A percentile compares a stretch with the other conserved stretches of the same genome.
These are phyloP conservation scores for Lasaia peninsularis DNA, from an alignment of 1,140 invertebrate genomes.

Conservation along the genomic window DNA sequence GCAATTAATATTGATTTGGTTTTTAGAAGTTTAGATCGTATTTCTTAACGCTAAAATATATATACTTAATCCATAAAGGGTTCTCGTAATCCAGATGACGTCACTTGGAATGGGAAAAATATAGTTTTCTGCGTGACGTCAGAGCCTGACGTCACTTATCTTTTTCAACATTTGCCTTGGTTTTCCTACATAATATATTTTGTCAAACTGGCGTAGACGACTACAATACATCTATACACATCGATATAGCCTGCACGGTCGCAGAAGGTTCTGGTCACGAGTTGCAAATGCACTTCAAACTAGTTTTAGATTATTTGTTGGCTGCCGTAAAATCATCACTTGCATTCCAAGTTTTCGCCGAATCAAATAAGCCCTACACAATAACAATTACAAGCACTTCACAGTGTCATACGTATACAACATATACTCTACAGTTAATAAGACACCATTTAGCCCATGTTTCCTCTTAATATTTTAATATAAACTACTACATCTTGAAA, in stretches of 20 bases:
- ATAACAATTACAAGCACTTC: slow-evolving; percentile 8
- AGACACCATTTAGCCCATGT: slow-evolving; percentile 16
- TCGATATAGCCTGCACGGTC: too few species aligned
- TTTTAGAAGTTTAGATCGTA: slow-evolving; percentile 12
- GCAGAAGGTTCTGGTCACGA: too few species aligned
- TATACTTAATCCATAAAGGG: background rate
- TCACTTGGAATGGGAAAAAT: background rate
- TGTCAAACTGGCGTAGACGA: too few species aligned
- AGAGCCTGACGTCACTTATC: too few species aligned
- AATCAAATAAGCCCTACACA: background rate
- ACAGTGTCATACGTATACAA: slow-evolving; percentile 1
- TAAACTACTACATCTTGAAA: background rate
- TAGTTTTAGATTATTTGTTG: too few species aligned
- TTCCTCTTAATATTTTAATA: slow-evolving; percentile 1
- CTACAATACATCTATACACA: too few species aligned
- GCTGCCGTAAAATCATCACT: background rate
- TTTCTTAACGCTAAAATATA: slow-evolving; percentile 10
- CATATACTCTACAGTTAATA: slow-evolving; percentile 17
- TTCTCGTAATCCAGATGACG: background rate
- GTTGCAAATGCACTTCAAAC: too few species aligned
- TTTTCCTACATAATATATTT: too few species aligned
- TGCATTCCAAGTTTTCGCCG: background rate
- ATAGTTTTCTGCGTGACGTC: background rate
- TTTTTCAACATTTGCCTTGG: too few species aligned
- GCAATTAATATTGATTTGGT: slow-evolving; percentile 26